Evolutionary conservation across 2,113 vertebrate genomes (phyloP), one percentile per base, ranked within the genome.

Genomic region (Heterotilapia buettikoferi): DNA sequence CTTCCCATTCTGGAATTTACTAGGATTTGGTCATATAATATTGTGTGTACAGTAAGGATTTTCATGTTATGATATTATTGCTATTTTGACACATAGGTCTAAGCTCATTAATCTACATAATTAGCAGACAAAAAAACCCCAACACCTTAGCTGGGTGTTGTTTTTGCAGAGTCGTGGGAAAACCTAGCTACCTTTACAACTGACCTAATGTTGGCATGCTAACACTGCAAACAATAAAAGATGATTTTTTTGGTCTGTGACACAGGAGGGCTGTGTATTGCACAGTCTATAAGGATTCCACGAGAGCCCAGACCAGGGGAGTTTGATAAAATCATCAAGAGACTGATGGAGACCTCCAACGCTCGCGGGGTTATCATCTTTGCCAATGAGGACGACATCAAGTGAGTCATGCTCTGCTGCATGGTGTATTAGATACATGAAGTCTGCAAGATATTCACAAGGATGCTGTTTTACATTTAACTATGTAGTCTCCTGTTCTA

Each of bases 311-410:
- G 97, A 91, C 90, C 94, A 0, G 97, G 97, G 3, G 98, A 98
- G 94, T 99, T 98, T 33, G 98, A 99, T 82, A 99, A 99, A 93
- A 97, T 99, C 95, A 98, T 99, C 94, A 97, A 97, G 18, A 97
- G 98, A 59, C 96, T 99, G 13, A 97, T 98, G 97, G 98, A 99
- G 95, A 98, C 98, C 38, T 98, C 98, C 0, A 98, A 98, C 1
- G 98, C 98, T 16, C 96, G 98, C 1, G 98, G 97, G 0, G 96
- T 99, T 92, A 97, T 99, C 94, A 98, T 99, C 94, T 99, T 99
- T 2, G 98, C 98, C 79, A 99, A 98, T 0, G 98, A 99, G 91
- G 98, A 99, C 0, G 98, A 99, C 16, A 99, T 99, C 96, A 98
- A 98, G 98, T 99, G 93, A 90, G 96, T 92, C 16, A 6, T 82